Conservation (phyloP, 2,888 invertebrate genomes). For the Copidosoma aretas region DNA sequence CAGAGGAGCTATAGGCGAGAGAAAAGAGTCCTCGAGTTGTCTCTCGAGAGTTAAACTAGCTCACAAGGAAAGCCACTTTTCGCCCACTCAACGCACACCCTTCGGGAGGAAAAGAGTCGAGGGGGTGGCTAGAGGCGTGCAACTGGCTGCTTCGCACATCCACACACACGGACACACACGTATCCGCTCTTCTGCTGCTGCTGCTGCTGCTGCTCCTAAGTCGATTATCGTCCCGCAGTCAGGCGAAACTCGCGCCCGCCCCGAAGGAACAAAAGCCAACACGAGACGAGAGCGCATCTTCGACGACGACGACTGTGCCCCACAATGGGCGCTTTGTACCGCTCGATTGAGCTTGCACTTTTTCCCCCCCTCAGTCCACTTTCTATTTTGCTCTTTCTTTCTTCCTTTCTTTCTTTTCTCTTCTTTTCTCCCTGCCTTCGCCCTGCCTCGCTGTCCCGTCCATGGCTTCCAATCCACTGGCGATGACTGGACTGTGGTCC, state of each 20-base stretch:
- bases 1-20: neutral
- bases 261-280: slow-evolving; percentile 21
- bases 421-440: too few relatives aligned
- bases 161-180: neutral
- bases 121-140: too few relatives aligned
- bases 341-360: slow-evolving; percentile 50
- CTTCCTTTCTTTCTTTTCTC: too few relatives aligned
- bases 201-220: neutral
- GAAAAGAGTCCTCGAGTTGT: neutral
- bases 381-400: too few relatives aligned
- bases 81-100: slow-evolving; percentile 16
- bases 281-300: slow-evolving; percentile 47
- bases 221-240: slow-evolving; percentile 14
- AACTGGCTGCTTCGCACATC: too few relatives aligned
- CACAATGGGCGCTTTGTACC: slow-evolving; percentile 52
- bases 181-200: neutral
- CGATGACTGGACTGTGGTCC: too few relatives aligned
- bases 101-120: too few relatives aligned
- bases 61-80: slow-evolving; percentile 19
- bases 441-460: too few relatives aligned
- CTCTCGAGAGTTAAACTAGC: neutral
- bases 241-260: neutral
- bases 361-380: slow-evolving; percentile 11
- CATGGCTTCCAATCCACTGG: too few relatives aligned
- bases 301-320: slow-evolving; percentile 47